phyloP scores from a whole-genome alignment of 2,888 invertebrate genomes.

The Drosophila rellima region DNA sequence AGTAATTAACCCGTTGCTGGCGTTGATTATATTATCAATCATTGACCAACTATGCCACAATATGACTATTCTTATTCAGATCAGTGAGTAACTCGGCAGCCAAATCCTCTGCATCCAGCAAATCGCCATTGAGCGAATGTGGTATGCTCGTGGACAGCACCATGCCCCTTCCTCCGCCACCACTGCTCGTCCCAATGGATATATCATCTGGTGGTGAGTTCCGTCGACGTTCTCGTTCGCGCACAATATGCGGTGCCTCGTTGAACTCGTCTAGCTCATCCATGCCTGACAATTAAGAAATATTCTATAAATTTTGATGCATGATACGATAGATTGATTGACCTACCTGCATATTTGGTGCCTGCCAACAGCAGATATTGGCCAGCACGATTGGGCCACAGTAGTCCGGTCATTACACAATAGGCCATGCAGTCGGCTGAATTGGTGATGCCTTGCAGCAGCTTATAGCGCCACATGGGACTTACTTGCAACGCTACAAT shows the following conservation, averaged over 20 bases:
- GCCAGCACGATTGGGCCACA: conserved; percentile 98
- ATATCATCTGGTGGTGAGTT: conserved; percentile 82
- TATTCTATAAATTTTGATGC: background rate
- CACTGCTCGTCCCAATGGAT: conserved; percentile 67
- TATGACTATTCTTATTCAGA: conserved; percentile 85
- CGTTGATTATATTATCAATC: conserved; percentile 24
- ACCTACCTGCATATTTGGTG: conserved; percentile 88
- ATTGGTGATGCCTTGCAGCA: conserved; percentile 96
- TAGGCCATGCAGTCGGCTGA: conserved; percentile 98
- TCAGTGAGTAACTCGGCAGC: conserved; percentile 85
- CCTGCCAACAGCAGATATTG: conserved; percentile 95
- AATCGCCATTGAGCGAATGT: conserved; percentile 83
- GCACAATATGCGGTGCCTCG: conserved; percentile 94
- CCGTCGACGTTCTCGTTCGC: conserved; percentile 84
- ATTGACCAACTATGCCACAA: conserved; percentile 83
- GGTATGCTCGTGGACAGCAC: conserved; percentile 72
- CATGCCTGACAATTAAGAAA: conserved; percentile 86
- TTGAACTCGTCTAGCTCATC: conserved; percentile 96
- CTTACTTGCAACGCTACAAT: conserved; percentile 97
- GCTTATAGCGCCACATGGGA: conserved; percentile 97
- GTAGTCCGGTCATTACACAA: conserved; percentile 96
- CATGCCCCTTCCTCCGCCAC: conserved; percentile 66
- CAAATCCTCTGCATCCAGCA: conserved; percentile 84
- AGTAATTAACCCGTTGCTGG: conserved; percentile 75
- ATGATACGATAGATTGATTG: too few relatives aligned